These are phyloP conservation scores for Anguilla megastoma DNA, from an alignment of 2,797 vertebrate species.

Conservation along the genomic window DNA sequence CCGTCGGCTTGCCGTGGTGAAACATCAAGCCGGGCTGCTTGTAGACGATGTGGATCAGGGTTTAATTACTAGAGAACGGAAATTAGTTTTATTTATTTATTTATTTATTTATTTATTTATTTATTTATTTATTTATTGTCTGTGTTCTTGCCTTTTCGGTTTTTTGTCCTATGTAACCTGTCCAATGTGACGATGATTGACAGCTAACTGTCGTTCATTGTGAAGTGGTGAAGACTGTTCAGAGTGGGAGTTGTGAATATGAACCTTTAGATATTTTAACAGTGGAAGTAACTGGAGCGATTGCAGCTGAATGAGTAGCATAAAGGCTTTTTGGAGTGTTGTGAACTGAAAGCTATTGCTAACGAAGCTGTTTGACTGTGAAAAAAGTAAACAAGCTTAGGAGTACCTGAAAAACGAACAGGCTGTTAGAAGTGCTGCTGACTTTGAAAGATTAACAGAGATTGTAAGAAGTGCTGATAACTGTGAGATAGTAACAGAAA, in stretches of 20 bases:
- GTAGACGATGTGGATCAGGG: conserved; percentile 34
- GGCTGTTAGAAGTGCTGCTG: not conserved
- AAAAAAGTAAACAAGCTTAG: not conserved
- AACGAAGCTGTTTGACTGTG: not conserved
- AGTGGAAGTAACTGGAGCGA: not conserved
- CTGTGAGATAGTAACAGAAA: not conserved
- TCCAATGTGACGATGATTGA: not conserved
- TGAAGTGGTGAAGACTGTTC: not conserved
- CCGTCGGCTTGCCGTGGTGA: not conserved
- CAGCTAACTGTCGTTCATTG: not conserved
- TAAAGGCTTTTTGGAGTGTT: not conserved
- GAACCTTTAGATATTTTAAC: not conserved
- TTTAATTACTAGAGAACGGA: conserved; percentile 19
- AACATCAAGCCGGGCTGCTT: conserved; percentile 32
- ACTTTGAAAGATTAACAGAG: not conserved
- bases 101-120: not conserved
- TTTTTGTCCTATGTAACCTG: not conserved
- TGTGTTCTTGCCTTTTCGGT: not conserved
- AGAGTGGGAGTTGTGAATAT: not conserved
- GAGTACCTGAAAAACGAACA: not conserved
- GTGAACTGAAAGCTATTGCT: not conserved
- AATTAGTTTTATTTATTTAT: not conserved
- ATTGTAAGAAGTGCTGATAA: not conserved
- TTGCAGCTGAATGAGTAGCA: not conserved
- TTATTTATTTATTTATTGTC: not conserved